Conservation (phyloP, 1,140 invertebrate species). For the Drosophila seguyi region DNA sequence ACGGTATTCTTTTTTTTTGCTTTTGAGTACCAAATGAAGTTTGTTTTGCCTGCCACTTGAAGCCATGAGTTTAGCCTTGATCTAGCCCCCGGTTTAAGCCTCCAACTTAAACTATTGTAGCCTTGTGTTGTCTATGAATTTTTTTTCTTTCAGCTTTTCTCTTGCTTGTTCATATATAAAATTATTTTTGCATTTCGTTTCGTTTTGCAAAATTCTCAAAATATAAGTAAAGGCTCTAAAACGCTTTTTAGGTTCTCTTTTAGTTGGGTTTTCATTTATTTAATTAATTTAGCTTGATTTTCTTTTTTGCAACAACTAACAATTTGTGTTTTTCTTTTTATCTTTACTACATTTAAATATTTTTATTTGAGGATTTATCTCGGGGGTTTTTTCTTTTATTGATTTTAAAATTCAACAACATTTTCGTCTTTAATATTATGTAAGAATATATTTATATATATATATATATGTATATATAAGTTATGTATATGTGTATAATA, state of each 20-base stretch:
- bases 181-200: slow-evolving; percentile 78
- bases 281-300: slow-evolving; percentile 58
- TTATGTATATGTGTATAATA: slow-evolving; percentile 71
- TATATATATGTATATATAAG: slow-evolving; percentile 66
- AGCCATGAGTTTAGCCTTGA: slow-evolving; percentile 56
- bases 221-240: slow-evolving; percentile 84
- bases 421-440: slow-evolving; percentile 73
- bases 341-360: slow-evolving; percentile 59
- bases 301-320: slow-evolving; percentile 82
- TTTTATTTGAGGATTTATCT: slow-evolving; percentile 43
- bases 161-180: slow-evolving; percentile 66
- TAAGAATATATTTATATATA: slow-evolving; percentile 73
- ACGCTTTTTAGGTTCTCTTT: slow-evolving; percentile 62
- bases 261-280: slow-evolving; percentile 40
- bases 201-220: slow-evolving; percentile 78
- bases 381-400: slow-evolving; percentile 52
- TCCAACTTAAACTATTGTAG: slow-evolving; percentile 51
- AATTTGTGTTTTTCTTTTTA: slow-evolving; percentile 45
- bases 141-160: slow-evolving; percentile 43
- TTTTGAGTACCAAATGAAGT: slow-evolving; percentile 30
- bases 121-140: slow-evolving; percentile 42
- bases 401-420: slow-evolving; percentile 82
- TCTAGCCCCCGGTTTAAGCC: slow-evolving; percentile 45
- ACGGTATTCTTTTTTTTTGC: slow-evolving; percentile 43
- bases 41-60: slow-evolving; percentile 16